Evolutionary conservation across 2,888 invertebrate species (phyloP).

Genomic region (Plusia festucae): DNA sequence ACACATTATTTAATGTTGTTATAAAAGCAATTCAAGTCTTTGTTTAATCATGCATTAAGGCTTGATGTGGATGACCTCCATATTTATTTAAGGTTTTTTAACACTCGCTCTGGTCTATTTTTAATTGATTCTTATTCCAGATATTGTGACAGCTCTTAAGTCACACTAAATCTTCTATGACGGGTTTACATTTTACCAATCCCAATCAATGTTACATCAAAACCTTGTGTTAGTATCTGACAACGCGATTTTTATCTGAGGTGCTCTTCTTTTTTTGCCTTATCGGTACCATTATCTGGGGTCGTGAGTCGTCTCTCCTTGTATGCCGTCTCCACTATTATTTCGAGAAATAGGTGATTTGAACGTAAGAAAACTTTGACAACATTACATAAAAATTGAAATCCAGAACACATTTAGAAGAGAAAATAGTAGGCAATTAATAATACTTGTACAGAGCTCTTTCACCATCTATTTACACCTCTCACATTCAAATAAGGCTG

Average conservation of each 20-base stretch:
- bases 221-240: no score
- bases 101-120: background rate
- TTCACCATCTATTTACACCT: conserved; percentile 7
- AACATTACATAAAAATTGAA: conserved; percentile 3
- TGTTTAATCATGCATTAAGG: background rate
- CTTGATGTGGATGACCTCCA: conserved; percentile 1
- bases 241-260: no score
- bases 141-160: background rate
- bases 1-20: background rate
- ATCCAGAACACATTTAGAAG: background rate
- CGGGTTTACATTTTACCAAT: no score
- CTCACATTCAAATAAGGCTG: conserved; percentile 27
- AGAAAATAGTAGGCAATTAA: conserved; percentile 7
- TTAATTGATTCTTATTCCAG: background rate
- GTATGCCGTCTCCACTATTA: no score
- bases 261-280: no score
- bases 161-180: no score
- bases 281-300: no score
- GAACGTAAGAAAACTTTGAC: background rate
- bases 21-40: background rate
- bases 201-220: no score
- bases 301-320: no score
- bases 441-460: conserved; percentile 1
- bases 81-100: background rate
- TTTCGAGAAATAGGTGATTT: no score